Percentiles rank a stretch among this genome's conserved stretches.
Conservation (phyloP, 2,888 invertebrate genomes). For the Deilephila porcellus region DNA sequence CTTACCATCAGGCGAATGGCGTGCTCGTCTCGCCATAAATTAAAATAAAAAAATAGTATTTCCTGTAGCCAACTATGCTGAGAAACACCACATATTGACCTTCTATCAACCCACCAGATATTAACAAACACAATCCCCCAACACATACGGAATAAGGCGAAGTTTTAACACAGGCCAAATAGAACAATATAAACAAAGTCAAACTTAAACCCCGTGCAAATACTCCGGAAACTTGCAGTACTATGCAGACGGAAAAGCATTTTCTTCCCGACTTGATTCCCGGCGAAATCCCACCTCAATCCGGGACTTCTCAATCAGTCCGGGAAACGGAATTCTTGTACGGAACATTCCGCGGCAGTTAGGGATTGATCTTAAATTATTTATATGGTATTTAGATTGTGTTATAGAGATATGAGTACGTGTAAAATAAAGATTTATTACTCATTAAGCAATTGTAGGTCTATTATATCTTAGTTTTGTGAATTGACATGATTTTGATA, state of each 20-base stretch:
- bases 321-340: conserved; percentile 46
- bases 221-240: conserved; percentile 48
- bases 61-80: too few species aligned
- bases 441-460: too few species aligned
- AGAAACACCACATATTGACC: too few species aligned
- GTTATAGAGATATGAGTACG: background rate
- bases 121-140: too few species aligned
- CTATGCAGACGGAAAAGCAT: conserved; percentile 52
- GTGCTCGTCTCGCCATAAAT: too few species aligned
- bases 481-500: too few species aligned
- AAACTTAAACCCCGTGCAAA: conserved; percentile 55
- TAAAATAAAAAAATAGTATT: too few species aligned
- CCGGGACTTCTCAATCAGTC: conserved; percentile 57
- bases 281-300: conserved; percentile 54
- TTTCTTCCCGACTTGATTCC: conserved; percentile 50
- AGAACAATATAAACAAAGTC: conserved; percentile 57
- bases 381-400: conserved; percentile 39
- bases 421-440: background rate
- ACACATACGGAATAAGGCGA: too few species aligned
- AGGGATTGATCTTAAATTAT: conserved; percentile 40
- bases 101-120: too few species aligned
- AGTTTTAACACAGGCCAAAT: conserved; percentile 38
- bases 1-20: too few species aligned
- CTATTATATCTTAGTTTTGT: too few species aligned
- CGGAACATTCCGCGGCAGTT: conserved; percentile 44